Conservation (phyloP, 2,888 invertebrate genomes). For the Agriotes lineatus region DNA sequence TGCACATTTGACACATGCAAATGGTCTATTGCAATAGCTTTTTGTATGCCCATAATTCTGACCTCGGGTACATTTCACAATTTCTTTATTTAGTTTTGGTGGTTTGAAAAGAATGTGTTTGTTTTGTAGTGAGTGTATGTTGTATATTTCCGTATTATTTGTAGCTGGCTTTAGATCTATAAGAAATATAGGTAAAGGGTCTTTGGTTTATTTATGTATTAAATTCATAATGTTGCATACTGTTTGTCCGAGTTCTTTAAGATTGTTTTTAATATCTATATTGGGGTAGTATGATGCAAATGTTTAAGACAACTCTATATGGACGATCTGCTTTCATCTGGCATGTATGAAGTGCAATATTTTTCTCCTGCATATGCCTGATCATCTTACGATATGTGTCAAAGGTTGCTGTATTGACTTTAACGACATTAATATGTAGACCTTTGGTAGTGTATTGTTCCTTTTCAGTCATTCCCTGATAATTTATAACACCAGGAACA, state of each 20-base stretch:
- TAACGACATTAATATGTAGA: background rate
- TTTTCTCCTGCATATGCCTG: background rate
- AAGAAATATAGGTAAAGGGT: no score
- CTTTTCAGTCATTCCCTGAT: background rate
- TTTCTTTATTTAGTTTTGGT: no score
- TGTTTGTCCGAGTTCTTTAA: background rate
- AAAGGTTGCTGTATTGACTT: background rate
- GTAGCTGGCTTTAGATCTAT: no score
- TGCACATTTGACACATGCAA: constrained; percentile 2
- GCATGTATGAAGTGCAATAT: background rate
- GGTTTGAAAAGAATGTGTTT: no score
- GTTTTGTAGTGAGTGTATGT: no score
- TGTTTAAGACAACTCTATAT: background rate
- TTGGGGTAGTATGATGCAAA: background rate
- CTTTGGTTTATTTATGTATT: no score
- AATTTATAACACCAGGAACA: background rate
- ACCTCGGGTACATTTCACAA: no score
- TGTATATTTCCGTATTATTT: no score
- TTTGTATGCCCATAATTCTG: no score
- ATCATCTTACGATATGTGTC: constrained; percentile 3
- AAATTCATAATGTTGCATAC: no score
- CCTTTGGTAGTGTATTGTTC: constrained; percentile 1
- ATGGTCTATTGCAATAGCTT: background rate
- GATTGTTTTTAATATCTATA: background rate
- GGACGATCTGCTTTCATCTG: background rate